phyloP scores from a whole-genome alignment of 2,888 invertebrate genomes.

The Dolomedes plantarius region DNA sequence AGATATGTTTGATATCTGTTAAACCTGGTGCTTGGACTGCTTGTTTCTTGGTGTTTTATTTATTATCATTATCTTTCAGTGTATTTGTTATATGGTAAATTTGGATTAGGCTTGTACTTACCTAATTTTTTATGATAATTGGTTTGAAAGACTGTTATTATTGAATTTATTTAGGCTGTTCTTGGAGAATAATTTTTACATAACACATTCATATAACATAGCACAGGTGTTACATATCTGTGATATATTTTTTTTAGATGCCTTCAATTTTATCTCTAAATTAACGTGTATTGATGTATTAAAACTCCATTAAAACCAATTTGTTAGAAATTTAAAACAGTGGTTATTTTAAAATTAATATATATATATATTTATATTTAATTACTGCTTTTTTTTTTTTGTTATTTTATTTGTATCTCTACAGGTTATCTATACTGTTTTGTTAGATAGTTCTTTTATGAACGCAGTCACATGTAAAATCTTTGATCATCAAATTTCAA shows the following conservation, averaged over 20 bases:
- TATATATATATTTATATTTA: no score
- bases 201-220: background rate
- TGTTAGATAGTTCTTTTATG: no score
- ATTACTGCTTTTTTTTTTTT: no score
- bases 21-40: slow-evolving; percentile 36
- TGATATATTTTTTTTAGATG: slow-evolving; percentile 37
- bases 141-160: slow-evolving; percentile 19
- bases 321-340: no score
- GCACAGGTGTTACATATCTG: slow-evolving; percentile 56
- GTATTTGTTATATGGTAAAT: slow-evolving; percentile 41
- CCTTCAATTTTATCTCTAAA: background rate
- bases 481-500: no score
- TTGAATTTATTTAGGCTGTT: background rate
- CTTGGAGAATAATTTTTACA: background rate
- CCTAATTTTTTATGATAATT: slow-evolving; percentile 34
- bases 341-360: no score
- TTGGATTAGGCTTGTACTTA: slow-evolving; percentile 52
- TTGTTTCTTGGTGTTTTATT: slow-evolving; percentile 38
- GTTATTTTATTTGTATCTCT: no score
- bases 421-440: no score
- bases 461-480: no score
- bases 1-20: background rate
- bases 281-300: no score
- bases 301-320: no score
- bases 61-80: slow-evolving; percentile 50